phyloP scores from a whole-genome alignment of 2,113 vertebrate species.

The Carassius gibelio region DNA sequence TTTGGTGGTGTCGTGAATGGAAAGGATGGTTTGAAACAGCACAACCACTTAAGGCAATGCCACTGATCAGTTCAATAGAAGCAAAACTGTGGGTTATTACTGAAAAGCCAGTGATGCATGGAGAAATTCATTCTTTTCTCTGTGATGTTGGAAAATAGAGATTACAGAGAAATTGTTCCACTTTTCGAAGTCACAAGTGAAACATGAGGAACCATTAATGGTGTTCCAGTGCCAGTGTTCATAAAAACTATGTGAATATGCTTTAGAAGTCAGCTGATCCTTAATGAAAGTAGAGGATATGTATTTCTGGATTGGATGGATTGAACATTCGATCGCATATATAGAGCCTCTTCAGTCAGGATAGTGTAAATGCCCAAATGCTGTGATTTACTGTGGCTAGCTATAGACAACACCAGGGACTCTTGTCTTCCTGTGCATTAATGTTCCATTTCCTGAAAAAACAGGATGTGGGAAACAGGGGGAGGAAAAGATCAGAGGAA shows the following conservation, averaged over 20 bases:
- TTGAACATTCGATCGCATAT: no score
- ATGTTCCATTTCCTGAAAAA: conserved; percentile 71
- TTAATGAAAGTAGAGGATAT: not conserved
- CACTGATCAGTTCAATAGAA: conserved; percentile 37
- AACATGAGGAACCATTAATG: not conserved
- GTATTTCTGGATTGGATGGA: not conserved
- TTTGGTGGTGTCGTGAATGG: conserved; percentile 52
- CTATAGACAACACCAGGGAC: conserved; percentile 24
- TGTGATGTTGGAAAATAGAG: not conserved
- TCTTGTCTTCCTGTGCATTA: conserved; percentile 59
- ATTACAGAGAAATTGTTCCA: not conserved
- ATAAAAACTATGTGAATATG: not conserved
- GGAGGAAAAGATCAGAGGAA: conserved; percentile 72
- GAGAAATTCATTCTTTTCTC: not conserved
- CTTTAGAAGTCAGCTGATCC: not conserved
- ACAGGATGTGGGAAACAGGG: conserved; percentile 81
- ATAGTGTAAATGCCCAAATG: not conserved
- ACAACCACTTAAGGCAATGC: conserved; percentile 52
- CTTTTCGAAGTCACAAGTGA: conserved; percentile 8
- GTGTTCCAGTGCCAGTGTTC: not conserved
- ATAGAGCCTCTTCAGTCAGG: no score
- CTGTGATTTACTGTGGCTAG: not conserved
- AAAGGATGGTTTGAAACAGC: conserved; percentile 47
- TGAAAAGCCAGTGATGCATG: conserved; percentile 11
- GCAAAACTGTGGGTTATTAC: conserved; percentile 23